Conservation (phyloP, 2,888 invertebrate genomes). For the Caenorhabditis afra region DNA sequence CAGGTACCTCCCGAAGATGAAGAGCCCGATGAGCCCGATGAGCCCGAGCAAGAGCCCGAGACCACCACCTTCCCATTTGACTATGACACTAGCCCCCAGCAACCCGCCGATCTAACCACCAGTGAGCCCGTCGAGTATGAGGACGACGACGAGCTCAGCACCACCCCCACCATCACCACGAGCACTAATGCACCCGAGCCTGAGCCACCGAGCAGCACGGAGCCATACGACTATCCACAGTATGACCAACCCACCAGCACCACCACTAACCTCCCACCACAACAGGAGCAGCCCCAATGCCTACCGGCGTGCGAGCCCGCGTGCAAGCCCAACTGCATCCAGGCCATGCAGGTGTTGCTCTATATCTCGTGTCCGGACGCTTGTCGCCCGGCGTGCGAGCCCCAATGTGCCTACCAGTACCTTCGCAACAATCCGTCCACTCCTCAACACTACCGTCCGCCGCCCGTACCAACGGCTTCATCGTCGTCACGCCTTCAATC, state of each 20-base stretch:
- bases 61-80: constrained; percentile 21
- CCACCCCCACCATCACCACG: background rate
- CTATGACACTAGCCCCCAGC: constrained; percentile 6
- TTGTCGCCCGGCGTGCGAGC: constrained; percentile 51
- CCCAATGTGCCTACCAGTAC: constrained; percentile 50
- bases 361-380: constrained; percentile 52
- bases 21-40: constrained; percentile 25
- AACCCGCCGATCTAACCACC: background rate
- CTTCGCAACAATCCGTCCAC: constrained; percentile 30
- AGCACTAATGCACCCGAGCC: constrained; percentile 19
- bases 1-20: constrained; percentile 42
- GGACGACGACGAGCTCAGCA: constrained; percentile 9
- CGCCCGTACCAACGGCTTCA: background rate
- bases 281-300: constrained; percentile 32
- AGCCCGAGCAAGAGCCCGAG: constrained; percentile 13
- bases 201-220: constrained; percentile 21
- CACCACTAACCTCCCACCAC: constrained; percentile 11
- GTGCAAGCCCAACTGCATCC: constrained; percentile 45
- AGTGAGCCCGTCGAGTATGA: constrained; percentile 13
- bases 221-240: constrained; percentile 51
- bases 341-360: constrained; percentile 47
- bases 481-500: no score
- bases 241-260: constrained; percentile 48
- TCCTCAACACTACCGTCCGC: constrained; percentile 37
- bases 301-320: constrained; percentile 55